Conservation (phyloP, 35 echinoderm and acorn worm species). For the Apostichopus parvimensis region DNA sequence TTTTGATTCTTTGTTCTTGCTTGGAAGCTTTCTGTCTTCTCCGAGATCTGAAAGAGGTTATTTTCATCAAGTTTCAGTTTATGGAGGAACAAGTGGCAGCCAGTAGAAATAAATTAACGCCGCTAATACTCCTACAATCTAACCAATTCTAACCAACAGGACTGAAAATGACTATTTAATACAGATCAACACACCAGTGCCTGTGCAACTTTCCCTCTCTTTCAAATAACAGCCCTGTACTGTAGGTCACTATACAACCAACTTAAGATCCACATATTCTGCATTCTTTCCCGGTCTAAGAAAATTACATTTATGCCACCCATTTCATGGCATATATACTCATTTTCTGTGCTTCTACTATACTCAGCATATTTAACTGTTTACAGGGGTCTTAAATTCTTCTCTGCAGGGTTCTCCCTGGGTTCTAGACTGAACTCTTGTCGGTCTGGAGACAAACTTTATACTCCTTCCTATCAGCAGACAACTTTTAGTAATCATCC, state of each 20-base stretch:
- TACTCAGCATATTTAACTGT: background rate
- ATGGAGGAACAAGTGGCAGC: too few species aligned
- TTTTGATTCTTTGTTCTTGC: too few species aligned
- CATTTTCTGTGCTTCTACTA: background rate
- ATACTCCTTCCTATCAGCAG: background rate
- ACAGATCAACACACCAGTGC: too few species aligned
- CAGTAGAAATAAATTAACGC: too few species aligned
- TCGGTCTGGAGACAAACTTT: background rate
- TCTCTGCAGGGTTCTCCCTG: too few species aligned
- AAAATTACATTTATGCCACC: conserved; percentile 28
- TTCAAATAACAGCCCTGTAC: background rate
- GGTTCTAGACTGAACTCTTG: background rate
- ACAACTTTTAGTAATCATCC: background rate
- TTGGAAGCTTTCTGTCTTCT: too few species aligned
- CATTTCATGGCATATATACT: background rate
- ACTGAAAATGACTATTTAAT: too few species aligned
- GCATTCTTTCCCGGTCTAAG: conserved; percentile 21
- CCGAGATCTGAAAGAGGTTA: too few species aligned
- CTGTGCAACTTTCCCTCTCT: background rate
- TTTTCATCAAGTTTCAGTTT: too few species aligned
- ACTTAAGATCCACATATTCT: conserved; percentile 4
- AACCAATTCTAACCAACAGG: too few species aligned
- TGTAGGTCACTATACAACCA: background rate
- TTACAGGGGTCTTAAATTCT: background rate
- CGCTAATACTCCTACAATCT: too few species aligned